Evolutionary conservation across 1,140 invertebrate species (phyloP), one percentile per base, ranked within the genome.

Genomic region (Venustaconcha ellipsiformis): DNA sequence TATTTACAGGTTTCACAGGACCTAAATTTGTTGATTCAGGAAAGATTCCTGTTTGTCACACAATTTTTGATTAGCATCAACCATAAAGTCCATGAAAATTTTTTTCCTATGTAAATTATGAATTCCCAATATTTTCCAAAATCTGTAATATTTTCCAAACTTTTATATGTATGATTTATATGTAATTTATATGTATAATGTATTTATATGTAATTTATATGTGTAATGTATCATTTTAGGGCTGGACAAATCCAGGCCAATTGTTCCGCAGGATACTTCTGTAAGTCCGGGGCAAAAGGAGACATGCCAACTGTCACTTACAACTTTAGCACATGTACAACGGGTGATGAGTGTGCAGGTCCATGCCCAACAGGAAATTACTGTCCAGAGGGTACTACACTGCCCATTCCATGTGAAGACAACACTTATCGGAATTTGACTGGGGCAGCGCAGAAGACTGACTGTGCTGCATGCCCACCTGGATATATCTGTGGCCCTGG

Each of bases 251-350:
- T 88, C 14, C 78, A 76, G 56, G 82, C 78, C 2, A 77, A 83
- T 57, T 89, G 88, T 75, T 72, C 78, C 20, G 83, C 87, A n/a
- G 88, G 88, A n/a, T 88, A 83, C 76, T 89, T 78, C 74, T 89
- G 88, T 79, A 82, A 84, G 68, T 87, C 88, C 20, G 87, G 88
- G 0, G 78, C 87, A 12, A 75, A 76, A 20, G 80, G 81, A 17
- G 81, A 84, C 78, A 86, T 87, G 48, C 86, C 86, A 14, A 79
- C 74, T 56, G 62, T 71, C 18, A 80, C 79, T 8, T 65, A 57
- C 2, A 75, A 87, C 64, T 84, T 83, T 64, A 63, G 66, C 14
- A 59, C 73, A 14, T 88, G 87, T 79, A 23, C 57, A 12, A 67
- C 86, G 3, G 74, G 85, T 70, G 74, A 70, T 13, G 79, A 80